Evolutionary conservation across 2,888 invertebrate genomes (phyloP).

Genomic region (Drosophila siamana): DNA sequence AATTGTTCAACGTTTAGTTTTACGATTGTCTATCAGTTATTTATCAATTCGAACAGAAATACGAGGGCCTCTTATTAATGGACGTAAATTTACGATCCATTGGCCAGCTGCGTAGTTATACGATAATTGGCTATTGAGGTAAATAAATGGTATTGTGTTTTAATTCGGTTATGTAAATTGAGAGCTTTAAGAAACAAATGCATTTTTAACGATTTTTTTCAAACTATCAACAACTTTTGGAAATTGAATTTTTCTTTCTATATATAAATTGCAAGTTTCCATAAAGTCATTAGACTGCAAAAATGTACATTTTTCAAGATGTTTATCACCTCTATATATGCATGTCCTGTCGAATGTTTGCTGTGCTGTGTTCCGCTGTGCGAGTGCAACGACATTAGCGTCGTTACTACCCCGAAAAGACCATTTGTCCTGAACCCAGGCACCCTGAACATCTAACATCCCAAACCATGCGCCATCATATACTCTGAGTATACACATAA

Average conservation of each 20-base stretch:
- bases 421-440: background rate
- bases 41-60: conserved; percentile 4
- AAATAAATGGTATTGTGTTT: no score
- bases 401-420: conserved; percentile 13
- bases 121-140: no score
- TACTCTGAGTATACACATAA: background rate
- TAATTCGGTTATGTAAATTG: background rate
- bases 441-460: no score
- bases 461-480: background rate
- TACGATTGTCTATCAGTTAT: background rate
- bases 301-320: conserved; percentile 30
- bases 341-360: conserved; percentile 33
- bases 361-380: no score
- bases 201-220: no score
- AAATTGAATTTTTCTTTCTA: no score
- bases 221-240: no score
- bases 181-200: no score
- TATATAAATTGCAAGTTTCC: background rate
- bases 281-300: conserved; percentile 10
- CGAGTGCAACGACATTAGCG: conserved; percentile 74
- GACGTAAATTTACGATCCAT: background rate
- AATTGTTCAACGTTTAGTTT: conserved; percentile 12
- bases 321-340: conserved; percentile 42
- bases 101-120: no score
- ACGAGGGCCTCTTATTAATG: background rate